Conservation (phyloP, 2,113 vertebrate genomes). For the Myiozetetes cayanensis region DNA sequence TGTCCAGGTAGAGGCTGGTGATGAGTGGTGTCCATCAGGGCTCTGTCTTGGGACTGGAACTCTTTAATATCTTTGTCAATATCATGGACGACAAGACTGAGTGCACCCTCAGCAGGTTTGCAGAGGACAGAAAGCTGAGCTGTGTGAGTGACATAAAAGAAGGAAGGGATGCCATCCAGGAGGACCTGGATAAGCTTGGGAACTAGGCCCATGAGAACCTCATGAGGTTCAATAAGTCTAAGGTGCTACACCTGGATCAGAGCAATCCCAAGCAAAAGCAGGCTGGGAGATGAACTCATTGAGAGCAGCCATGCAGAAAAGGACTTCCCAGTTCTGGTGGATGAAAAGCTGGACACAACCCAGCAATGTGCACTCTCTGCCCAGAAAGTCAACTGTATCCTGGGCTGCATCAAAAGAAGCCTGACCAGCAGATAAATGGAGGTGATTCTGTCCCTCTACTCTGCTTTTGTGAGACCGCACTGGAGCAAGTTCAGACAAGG, state of each 20-base stretch:
- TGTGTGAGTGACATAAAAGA: not conserved
- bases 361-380: not conserved
- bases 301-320: not conserved
- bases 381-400: not conserved
- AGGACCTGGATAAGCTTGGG: not conserved
- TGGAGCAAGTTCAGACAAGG: not conserved
- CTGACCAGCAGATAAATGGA: not conserved
- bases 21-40: not conserved
- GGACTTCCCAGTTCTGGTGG: not conserved
- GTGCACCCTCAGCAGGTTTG: not conserved
- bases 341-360: not conserved
- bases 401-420: not conserved
- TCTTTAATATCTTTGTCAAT: not conserved
- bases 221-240: not conserved
- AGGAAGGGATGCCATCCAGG: not conserved
- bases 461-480: not conserved
- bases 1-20: not conserved
- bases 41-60: not conserved
- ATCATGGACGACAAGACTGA: not conserved
- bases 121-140: not conserved
- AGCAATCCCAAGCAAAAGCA: not conserved
- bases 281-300: not conserved
- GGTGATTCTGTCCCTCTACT: not conserved
- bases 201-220: not conserved
- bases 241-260: not conserved